Conservation (phyloP, 2,888 invertebrate species). For the Zonitis immaculata region DNA sequence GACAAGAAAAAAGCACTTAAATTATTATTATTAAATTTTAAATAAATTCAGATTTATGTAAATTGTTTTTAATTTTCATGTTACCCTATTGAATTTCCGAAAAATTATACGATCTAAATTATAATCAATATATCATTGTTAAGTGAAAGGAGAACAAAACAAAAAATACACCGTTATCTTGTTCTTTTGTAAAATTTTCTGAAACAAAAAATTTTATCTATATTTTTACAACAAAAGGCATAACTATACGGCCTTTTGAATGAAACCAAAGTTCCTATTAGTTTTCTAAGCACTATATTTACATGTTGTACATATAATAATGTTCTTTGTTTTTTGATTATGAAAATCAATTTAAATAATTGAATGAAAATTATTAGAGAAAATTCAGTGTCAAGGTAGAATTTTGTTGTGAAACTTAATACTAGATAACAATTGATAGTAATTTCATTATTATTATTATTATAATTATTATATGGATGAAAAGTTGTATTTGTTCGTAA, state of each 20-base stretch:
- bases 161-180: too few species aligned
- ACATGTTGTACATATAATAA: slow-evolving; percentile 27
- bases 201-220: slow-evolving; percentile 12
- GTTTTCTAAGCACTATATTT: slow-evolving; percentile 36
- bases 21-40: slow-evolving; percentile 14
- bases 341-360: slow-evolving; percentile 14
- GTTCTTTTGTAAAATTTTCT: too few species aligned
- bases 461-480: slow-evolving; percentile 42
- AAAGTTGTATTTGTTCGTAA: slow-evolving; percentile 46
- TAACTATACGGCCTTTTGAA: slow-evolving; percentile 45
- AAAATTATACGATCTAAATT: slow-evolving; percentile 5
- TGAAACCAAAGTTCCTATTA: slow-evolving; percentile 62
- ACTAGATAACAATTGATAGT: slow-evolving; percentile 17
- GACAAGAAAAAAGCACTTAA: slow-evolving; percentile 12
- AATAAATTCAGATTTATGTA: slow-evolving; percentile 8
- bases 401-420: slow-evolving; percentile 28
- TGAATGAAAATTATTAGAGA: slow-evolving; percentile 8
- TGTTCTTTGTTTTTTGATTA: slow-evolving; percentile 18
- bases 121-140: not conserved
- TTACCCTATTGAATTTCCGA: not conserved
- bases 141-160: too few species aligned
- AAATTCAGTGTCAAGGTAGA: slow-evolving; percentile 26
- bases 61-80: slow-evolving; percentile 9
- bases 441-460: slow-evolving; percentile 26
- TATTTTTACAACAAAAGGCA: slow-evolving; percentile 34